A percentile compares a stretch with the other conserved stretches of the same genome.
Conservation (phyloP, 2,113 vertebrate species). For the Gobiocypris rarus region DNA sequence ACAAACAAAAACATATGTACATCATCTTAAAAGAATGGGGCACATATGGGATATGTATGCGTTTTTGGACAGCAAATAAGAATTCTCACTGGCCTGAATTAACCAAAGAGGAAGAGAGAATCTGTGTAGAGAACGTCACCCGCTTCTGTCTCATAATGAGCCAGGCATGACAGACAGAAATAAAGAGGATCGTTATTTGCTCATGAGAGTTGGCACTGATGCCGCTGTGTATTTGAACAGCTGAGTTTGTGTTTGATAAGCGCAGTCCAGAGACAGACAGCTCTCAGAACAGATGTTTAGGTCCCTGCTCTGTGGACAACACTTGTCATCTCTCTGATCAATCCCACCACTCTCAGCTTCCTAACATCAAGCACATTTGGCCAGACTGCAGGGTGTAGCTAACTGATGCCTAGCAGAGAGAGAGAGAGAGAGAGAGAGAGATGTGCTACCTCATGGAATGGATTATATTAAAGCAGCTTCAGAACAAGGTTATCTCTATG, state of each 20-base stretch:
- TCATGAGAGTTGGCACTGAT: neutral
- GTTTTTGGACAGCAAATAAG: too few relatives aligned
- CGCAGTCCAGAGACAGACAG: neutral
- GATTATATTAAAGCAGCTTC: neutral
- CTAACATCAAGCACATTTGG: constrained; percentile 6
- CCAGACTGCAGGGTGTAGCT: neutral
- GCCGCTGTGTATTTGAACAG: constrained; percentile 31
- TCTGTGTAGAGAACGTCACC: neutral
- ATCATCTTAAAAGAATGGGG: too few relatives aligned
- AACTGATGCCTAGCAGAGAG: constrained; percentile 9
- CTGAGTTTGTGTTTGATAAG: constrained; percentile 42
- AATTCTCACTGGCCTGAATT: neutral
- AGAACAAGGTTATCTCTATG: neutral
- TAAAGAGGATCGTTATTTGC: neutral
- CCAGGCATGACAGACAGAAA: neutral
- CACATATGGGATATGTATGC: too few relatives aligned
- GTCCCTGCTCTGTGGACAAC: constrained; percentile 19
- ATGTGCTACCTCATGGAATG: neutral
- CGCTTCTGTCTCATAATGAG: constrained; percentile 5
- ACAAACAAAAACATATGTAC: neutral
- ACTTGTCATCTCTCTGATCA: neutral
- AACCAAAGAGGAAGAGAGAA: neutral
- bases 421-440: constrained; percentile 9
- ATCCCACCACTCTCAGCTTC: constrained; percentile 27
- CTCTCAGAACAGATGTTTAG: constrained; percentile 33